Evolutionary conservation across 2,888 invertebrate genomes (phyloP).

Genomic region (Nebria salina): DNA sequence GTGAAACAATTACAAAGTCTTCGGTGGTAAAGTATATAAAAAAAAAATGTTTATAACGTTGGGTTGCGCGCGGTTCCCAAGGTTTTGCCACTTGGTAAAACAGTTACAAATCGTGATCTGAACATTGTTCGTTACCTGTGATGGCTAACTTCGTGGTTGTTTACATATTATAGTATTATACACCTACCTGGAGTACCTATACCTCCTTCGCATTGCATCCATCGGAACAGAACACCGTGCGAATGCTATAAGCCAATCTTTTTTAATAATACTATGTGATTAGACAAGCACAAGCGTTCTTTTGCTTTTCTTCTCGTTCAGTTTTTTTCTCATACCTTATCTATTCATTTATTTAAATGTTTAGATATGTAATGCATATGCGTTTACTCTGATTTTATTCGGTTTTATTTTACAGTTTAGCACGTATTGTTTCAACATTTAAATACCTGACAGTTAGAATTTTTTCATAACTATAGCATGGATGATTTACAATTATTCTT

Average conservation of each 20-base stretch:
- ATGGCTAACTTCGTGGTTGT: neutral
- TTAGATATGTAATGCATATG: neutral
- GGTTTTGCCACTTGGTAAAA: neutral
- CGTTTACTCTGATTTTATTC: neutral
- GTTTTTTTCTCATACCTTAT: neutral
- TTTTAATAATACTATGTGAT: neutral
- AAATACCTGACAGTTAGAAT: neutral
- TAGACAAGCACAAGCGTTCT: neutral
- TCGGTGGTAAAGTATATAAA: neutral
- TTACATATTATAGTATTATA: neutral
- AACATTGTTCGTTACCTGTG: neutral
- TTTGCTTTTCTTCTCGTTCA: neutral
- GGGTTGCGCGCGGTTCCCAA: neutral
- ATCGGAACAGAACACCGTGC: neutral
- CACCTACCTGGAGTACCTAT: neutral
- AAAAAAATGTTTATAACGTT: neutral
- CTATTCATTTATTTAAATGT: neutral
- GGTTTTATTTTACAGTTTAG: neutral
- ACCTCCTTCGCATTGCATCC: neutral
- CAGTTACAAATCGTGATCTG: constrained; percentile 1
- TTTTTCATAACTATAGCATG: neutral
- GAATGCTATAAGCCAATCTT: neutral
- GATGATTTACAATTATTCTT: neutral
- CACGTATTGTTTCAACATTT: neutral
- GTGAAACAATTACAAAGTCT: neutral